These are phyloP conservation scores for Orchesellides sinensis DNA, from an alignment of 2,888 invertebrate species.

Conservation along the genomic window DNA sequence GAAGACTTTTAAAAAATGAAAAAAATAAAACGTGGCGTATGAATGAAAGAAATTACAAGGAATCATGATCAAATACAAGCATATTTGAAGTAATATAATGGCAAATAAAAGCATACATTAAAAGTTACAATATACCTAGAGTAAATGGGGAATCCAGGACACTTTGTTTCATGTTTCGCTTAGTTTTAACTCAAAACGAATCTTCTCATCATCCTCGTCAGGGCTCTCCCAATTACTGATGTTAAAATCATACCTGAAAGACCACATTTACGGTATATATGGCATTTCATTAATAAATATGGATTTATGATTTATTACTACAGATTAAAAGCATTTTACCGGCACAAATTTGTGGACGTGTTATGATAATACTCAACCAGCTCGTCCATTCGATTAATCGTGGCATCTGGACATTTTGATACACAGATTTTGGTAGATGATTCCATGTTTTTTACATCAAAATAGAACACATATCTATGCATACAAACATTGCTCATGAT, in stretches of 20 bases:
- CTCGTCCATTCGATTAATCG: constrained; percentile 82
- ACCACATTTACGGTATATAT: too few relatives aligned
- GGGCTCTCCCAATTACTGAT: constrained; percentile 33
- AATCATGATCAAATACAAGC: too few relatives aligned
- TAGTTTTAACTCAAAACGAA: constrained; percentile 6
- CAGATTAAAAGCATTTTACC: constrained; percentile 76
- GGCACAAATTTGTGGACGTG: constrained; percentile 87
- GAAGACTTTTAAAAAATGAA: too few relatives aligned
- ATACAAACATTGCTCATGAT: background rate
- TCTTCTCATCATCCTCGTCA: background rate
- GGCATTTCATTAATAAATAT: too few relatives aligned
- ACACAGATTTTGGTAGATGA: constrained; percentile 93
- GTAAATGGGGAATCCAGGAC: constrained; percentile 87
- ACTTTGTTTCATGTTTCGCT: constrained; percentile 81
- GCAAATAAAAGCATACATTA: background rate
- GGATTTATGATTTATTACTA: too few relatives aligned
- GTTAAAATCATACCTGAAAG: constrained; percentile 71
- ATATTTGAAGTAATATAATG: too few relatives aligned
- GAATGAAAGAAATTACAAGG: too few relatives aligned
- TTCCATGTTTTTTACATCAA: constrained; percentile 87
- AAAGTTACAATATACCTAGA: constrained; percentile 81
- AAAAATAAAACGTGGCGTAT: too few relatives aligned
- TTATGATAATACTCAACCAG: constrained; percentile 85
- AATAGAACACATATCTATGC: constrained; percentile 86
- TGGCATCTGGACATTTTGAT: constrained; percentile 87